Conservation (phyloP, 2,888 invertebrate genomes). For the Thymelicus lineola region DNA sequence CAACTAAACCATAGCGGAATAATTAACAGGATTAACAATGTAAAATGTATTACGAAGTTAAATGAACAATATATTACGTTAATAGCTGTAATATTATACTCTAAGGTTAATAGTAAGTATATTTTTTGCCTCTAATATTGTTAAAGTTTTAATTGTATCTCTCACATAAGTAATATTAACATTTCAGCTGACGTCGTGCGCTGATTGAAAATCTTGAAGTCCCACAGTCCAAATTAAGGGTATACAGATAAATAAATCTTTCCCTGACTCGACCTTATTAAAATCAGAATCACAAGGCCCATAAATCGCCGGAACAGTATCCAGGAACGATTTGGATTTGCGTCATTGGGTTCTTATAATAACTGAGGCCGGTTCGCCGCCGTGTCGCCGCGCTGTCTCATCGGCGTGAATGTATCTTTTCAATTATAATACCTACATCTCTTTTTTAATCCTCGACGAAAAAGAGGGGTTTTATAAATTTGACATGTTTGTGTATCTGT, state of each 20-base stretch:
- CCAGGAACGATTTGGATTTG: constrained; percentile 33
- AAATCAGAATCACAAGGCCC: constrained; percentile 14
- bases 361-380: constrained; percentile 25
- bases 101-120: too few relatives aligned
- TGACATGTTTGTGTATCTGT: too few relatives aligned
- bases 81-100: too few relatives aligned
- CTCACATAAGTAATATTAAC: background rate
- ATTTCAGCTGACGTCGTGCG: background rate
- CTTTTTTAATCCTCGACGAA: too few relatives aligned
- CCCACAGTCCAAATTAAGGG: background rate
- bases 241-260: constrained; percentile 15
- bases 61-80: too few relatives aligned
- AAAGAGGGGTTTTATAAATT: too few relatives aligned
- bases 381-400: constrained; percentile 32
- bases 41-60: too few relatives aligned
- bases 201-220: background rate
- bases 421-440: background rate
- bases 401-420: constrained; percentile 4
- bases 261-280: constrained; percentile 27
- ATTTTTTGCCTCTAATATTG: too few relatives aligned
- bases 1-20: too few relatives aligned
- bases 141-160: too few relatives aligned
- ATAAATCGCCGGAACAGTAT: constrained; percentile 28
- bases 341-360: constrained; percentile 35
- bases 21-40: too few relatives aligned